A percentile compares a stretch with the other conserved stretches of the same genome.
Conservation (phyloP, 2,888 invertebrate species). For the Agrochola circellaris region DNA sequence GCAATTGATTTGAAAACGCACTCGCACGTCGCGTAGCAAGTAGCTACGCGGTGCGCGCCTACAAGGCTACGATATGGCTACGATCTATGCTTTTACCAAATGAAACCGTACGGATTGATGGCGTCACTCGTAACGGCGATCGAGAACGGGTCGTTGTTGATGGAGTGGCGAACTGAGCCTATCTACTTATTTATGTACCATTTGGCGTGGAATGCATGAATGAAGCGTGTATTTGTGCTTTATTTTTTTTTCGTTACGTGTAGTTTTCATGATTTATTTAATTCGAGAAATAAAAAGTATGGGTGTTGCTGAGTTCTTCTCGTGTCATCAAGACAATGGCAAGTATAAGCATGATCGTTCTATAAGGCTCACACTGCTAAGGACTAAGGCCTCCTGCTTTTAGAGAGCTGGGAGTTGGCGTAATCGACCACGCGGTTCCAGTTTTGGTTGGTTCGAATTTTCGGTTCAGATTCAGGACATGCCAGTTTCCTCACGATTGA, state of each 20-base stretch:
- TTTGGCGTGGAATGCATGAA: background rate
- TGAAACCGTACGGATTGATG: slow-evolving; percentile 52
- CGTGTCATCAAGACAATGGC: background rate
- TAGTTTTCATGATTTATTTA: background rate
- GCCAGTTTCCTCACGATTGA: background rate
- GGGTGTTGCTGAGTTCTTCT: background rate
- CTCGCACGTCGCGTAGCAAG: slow-evolving; percentile 1
- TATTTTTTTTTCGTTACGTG: background rate
- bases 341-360: background rate
- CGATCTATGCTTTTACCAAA: slow-evolving; percentile 42
- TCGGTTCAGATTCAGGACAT: background rate
- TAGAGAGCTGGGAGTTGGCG: background rate
- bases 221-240: background rate
- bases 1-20: slow-evolving; percentile 2
- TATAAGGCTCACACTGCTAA: background rate
- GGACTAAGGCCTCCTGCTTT: too few relatives aligned
- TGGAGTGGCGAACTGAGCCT: slow-evolving; percentile 27
- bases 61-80: slow-evolving; percentile 16
- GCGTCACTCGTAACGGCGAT: slow-evolving; percentile 10
- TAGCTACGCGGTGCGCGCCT: background rate
- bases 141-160: slow-evolving; percentile 36
- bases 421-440: background rate
- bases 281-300: background rate
- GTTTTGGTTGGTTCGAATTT: background rate
- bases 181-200: slow-evolving; percentile 21